These are phyloP conservation scores for Acrossocheilus fasciatus DNA, from an alignment of 2,797 vertebrate genomes.

Conservation along the genomic window DNA sequence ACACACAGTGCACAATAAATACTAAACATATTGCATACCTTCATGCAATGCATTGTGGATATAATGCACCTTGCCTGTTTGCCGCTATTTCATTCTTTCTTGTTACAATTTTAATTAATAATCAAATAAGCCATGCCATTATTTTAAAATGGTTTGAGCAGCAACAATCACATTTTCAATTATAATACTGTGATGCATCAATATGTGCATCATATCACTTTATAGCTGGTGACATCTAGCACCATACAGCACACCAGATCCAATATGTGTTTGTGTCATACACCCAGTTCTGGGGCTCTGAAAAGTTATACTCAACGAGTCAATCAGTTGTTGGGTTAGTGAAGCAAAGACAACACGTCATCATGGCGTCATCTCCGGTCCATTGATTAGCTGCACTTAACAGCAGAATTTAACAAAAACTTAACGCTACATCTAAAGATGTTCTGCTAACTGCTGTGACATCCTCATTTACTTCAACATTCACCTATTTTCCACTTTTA, in stretches of 20 bases:
- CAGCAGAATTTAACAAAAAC: neutral
- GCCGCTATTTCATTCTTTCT: neutral
- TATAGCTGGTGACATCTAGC: neutral
- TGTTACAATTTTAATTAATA: neutral
- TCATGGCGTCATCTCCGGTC: constrained; percentile 38
- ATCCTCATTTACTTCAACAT: constrained; percentile 11
- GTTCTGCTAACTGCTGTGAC: neutral
- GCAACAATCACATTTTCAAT: neutral
- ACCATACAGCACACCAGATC: neutral
- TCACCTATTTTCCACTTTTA: constrained; percentile 22
- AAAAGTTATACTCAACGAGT: neutral
- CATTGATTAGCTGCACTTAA: constrained; percentile 18
- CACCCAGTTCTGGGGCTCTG: constrained; percentile 60
- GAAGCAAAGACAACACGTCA: constrained; percentile 71
- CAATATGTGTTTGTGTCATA: neutral
- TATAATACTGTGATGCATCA: neutral
- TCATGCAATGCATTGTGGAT: neutral
- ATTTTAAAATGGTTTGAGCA: neutral
- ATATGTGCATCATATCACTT: neutral
- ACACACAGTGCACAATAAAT: neutral
- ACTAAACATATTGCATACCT: neutral
- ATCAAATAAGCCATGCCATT: neutral
- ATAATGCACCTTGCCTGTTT: neutral
- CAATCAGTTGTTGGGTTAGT: constrained; percentile 1
- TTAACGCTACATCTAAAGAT: neutral